Percentiles rank a stretch among this genome's conserved stretches.
Evolutionary conservation across 2,113 vertebrate species (phyloP).

Genomic region (Cephalopholis sonnerati): DNA sequence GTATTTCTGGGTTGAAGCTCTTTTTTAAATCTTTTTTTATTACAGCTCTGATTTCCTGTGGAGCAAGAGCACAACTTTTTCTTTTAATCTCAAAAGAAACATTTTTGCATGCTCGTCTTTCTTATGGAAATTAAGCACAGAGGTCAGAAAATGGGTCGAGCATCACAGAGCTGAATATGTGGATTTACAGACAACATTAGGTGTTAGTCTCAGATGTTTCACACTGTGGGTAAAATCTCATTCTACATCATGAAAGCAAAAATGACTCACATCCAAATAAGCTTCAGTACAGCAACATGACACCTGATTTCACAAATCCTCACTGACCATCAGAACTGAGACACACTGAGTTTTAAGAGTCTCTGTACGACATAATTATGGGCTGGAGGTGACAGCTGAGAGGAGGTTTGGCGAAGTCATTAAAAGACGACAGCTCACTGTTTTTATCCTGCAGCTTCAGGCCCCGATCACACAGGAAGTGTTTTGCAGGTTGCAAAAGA

Average conservation of each 20-base stretch:
- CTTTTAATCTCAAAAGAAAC: background rate
- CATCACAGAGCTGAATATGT: background rate
- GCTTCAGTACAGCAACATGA: background rate
- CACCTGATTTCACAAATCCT: background rate
- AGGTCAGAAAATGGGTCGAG: background rate
- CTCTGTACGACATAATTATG: background rate
- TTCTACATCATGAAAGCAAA: background rate
- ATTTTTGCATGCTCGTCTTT: background rate
- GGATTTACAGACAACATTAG: background rate
- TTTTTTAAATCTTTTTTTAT: background rate
- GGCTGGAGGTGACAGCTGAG: background rate
- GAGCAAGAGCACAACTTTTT: background rate
- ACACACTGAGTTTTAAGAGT: background rate
- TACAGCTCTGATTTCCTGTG: background rate
- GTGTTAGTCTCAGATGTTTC: background rate
- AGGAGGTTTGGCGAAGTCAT: background rate
- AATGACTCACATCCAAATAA: background rate
- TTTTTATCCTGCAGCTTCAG: background rate
- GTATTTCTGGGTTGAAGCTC: constrained; percentile 14
- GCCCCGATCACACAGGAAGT: too few species aligned
- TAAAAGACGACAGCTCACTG: background rate
- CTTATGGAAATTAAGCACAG: background rate
- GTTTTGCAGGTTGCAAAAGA: too few species aligned
- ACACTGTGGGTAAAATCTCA: background rate
- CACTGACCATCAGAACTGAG: background rate